Evolutionary conservation across 2,888 invertebrate species (phyloP), one percentile per base, ranked within the genome.

Genomic region (Neria commutata): DNA sequence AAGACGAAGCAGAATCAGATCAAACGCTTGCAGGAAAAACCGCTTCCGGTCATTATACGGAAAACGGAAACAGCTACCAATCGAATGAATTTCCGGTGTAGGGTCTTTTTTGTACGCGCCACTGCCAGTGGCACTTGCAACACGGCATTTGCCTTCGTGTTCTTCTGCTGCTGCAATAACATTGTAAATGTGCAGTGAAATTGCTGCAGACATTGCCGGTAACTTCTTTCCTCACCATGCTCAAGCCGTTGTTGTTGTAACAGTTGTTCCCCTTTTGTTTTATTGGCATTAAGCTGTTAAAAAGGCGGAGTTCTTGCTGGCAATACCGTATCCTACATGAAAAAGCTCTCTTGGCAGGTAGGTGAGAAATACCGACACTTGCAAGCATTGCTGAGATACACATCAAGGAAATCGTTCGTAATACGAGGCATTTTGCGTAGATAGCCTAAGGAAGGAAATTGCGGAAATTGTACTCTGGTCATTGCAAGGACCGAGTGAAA

Each of bases 1-100:
- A n/a, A n/a, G n/a, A 23, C 33, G 47, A 54, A 55, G 42, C 25
- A 26, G 21, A 37, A 63, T 58, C 46, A 64, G 59, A 62, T 65
- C 67, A 73, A 67, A 69, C 66, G 59, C 67, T 69, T 54, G 60
- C 54, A 62, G 68, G 67, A 67, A 67, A 70, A 70, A 68, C 68
- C 67, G 69, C 72, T 72, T 78, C 76, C 77, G 74, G 74, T 77
- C 74, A 76, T 76, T 77, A 77, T 74, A 78, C 75, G 75, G 73
- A 74, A 74, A 73, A 75, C 81, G 80, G 81, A 80, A 80, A 77
- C 79, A 77, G 76, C 76, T 73, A 77, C 75, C 80, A 80, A 80
- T 80, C 79, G 77, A 74, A 73, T 75, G 68, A 73, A 71, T 73
- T 78, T 80, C 80, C 78, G 77, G 71, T n/a, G n/a, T 70, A 60